Percentiles rank a stretch among this genome's conserved stretches.
phyloP scores from a whole-genome alignment of 2,888 invertebrate genomes.

The Hirtodrosophila duncani region DNA sequence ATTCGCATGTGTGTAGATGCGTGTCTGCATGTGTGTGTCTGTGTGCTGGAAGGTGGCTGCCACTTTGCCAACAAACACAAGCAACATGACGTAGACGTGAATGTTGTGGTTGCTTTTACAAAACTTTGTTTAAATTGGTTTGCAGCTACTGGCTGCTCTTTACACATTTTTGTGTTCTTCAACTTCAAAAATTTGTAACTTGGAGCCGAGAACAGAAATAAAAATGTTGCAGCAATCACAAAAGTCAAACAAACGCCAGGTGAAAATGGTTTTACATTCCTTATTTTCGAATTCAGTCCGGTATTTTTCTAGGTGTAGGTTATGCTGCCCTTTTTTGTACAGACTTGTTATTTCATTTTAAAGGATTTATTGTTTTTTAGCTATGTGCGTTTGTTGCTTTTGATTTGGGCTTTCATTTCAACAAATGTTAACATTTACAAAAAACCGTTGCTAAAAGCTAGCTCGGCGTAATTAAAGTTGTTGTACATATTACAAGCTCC shows the following conservation, averaged over 20 bases:
- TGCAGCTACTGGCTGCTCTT: conserved; percentile 27
- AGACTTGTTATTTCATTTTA: no score
- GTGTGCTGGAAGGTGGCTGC: conserved; percentile 10
- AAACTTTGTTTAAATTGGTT: conserved; percentile 65
- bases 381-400: conserved; percentile 11
- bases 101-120: conserved; percentile 64
- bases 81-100: conserved; percentile 57
- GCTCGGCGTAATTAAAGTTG: conserved; percentile 52
- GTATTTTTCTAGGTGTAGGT: neutral
- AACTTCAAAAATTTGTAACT: neutral
- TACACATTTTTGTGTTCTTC: conserved; percentile 14
- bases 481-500: conserved; percentile 46
- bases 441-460: conserved; percentile 5
- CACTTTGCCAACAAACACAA: conserved; percentile 37
- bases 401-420: conserved; percentile 27
- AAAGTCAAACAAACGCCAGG: no score
- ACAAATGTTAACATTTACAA: conserved; percentile 19
- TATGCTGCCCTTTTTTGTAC: no score
- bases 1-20: neutral
- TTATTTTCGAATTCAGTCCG: neutral
- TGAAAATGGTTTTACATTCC: neutral
- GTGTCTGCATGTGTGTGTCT: conserved; percentile 1
- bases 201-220: conserved; percentile 17
- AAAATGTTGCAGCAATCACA: conserved; percentile 6
- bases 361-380: no score